Evolutionary conservation across 2,888 invertebrate genomes (phyloP).

Genomic region (Scaptomyza reducta): DNA sequence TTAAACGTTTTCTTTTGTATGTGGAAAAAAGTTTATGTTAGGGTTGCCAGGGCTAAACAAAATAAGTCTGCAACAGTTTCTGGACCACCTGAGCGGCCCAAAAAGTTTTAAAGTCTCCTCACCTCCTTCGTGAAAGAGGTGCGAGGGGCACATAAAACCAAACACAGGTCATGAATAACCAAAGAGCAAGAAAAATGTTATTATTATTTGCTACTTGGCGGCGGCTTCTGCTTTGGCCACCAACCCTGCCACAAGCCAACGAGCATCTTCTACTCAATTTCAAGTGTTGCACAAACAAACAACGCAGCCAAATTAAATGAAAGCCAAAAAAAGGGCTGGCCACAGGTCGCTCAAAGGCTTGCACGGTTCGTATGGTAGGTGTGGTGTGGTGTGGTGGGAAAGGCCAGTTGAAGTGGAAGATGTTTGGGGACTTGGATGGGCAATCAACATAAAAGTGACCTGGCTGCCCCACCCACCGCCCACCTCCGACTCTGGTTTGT

Average conservation of each 20-base stretch:
- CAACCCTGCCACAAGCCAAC: neutral
- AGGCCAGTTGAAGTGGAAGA: conserved; percentile 43
- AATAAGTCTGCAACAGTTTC: conserved; percentile 18
- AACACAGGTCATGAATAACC: conserved; percentile 81
- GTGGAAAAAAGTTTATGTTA: conserved; percentile 1
- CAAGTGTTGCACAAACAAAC: conserved; percentile 75
- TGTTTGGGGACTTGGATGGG: conserved; percentile 35
- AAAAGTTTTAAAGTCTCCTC: conserved; percentile 60
- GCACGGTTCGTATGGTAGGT: neutral
- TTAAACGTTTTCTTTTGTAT: neutral
- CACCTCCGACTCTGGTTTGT: neutral
- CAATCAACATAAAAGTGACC: conserved; percentile 58
- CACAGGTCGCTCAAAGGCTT: conserved; percentile 26
- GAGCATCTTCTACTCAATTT: conserved; percentile 17
- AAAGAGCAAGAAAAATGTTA: conserved; percentile 72
- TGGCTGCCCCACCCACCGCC: neutral
- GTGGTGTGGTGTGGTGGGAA: neutral
- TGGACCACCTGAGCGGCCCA: conserved; percentile 50
- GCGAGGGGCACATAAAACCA: conserved; percentile 55
- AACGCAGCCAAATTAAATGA: conserved; percentile 68
- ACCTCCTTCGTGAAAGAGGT: neutral
- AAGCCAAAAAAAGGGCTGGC: conserved; percentile 60
- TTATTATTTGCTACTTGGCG: conserved; percentile 71
- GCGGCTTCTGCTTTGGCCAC: neutral
- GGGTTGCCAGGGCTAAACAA: conserved; percentile 23